Conservation (phyloP, 2,888 invertebrate species). For the Salticus scenicus region DNA sequence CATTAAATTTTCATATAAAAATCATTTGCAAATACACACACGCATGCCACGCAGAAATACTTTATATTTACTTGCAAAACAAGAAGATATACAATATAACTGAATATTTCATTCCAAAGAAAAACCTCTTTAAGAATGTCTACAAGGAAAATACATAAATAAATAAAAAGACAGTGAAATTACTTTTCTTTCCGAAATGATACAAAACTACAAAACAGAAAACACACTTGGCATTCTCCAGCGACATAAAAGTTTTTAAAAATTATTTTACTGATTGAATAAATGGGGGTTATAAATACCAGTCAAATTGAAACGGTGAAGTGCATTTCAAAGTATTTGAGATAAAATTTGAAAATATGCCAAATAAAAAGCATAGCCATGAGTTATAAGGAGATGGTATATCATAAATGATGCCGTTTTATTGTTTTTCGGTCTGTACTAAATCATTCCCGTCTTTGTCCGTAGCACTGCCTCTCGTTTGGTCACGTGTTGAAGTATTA, state of each 20-base stretch:
- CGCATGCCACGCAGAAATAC: too few relatives aligned
- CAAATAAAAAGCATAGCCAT: neutral
- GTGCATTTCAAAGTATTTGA: neutral
- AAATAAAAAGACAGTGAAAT: too few relatives aligned
- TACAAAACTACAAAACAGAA: too few relatives aligned
- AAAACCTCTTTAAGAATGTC: neutral
- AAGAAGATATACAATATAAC: neutral
- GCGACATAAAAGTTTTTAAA: neutral
- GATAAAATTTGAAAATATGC: constrained; percentile 4
- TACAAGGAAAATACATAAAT: neutral
- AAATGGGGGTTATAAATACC: constrained; percentile 5
- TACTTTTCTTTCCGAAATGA: too few relatives aligned
- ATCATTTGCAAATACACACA: too few relatives aligned
- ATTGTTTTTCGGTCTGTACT: neutral
- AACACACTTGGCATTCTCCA: neutral
- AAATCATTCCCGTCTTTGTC: neutral
- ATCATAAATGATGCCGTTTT: neutral
- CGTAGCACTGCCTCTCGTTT: neutral
- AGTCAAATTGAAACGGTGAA: constrained; percentile 3
- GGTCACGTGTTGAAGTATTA: constrained; percentile 4
- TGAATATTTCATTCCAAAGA: neutral
- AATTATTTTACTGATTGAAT: constrained; percentile 2
- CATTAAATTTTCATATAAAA: too few relatives aligned
- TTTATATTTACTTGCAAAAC: neutral
- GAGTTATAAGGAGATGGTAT: neutral